phyloP scores from a whole-genome alignment of 2,888 invertebrate genomes.

The Campoplex nolae region DNA sequence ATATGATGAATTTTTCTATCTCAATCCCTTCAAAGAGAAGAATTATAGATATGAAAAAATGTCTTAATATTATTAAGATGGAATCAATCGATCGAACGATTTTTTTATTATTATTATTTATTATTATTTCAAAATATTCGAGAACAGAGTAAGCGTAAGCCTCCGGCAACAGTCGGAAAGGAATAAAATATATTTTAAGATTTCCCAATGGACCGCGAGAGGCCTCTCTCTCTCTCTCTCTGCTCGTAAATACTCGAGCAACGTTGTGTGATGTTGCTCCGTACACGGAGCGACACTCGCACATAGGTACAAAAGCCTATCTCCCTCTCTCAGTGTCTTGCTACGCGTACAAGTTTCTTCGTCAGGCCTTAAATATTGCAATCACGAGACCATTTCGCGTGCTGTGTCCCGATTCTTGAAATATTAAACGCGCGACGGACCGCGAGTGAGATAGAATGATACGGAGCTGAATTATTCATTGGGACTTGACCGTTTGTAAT shows the following conservation, averaged over 20 bases:
- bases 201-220: constrained; percentile 79
- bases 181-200: constrained; percentile 84
- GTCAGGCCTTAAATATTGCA: constrained; percentile 81
- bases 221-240: constrained; percentile 51
- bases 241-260: constrained; percentile 64
- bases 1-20: background rate
- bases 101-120: background rate
- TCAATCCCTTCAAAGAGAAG: background rate
- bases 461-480: constrained; percentile 49
- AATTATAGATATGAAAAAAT: background rate
- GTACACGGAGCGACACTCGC: constrained; percentile 10
- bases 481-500: constrained; percentile 48
- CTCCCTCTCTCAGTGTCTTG: constrained; percentile 34
- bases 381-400: constrained; percentile 82
- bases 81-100: background rate
- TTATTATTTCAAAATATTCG: constrained; percentile 14
- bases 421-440: constrained; percentile 65
- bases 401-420: constrained; percentile 74
- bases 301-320: constrained; percentile 11
- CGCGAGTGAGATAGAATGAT: background rate
- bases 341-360: constrained; percentile 61
- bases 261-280: constrained; percentile 56
- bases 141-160: constrained; percentile 1
- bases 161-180: constrained; percentile 66
- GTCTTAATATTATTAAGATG: constrained; percentile 1